phyloP scores from a whole-genome alignment of 2,888 invertebrate species.

The Strigamia crassipes region DNA sequence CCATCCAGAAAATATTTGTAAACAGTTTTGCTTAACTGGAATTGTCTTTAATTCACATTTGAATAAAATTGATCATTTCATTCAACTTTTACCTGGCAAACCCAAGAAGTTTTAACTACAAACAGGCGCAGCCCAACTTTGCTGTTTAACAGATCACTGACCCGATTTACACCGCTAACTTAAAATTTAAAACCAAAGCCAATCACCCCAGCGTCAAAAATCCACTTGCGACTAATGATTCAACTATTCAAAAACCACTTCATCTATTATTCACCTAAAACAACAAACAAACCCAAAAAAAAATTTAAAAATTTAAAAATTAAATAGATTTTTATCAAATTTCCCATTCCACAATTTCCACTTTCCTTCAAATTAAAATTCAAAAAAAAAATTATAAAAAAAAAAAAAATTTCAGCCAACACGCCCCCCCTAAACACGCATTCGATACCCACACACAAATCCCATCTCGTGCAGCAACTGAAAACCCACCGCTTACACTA shows the following conservation, averaged over 20 bases:
- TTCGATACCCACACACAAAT: not conserved
- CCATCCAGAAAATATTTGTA: not conserved
- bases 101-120: not conserved
- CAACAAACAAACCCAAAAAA: too few species aligned
- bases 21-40: not conserved
- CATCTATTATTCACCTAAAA: too few species aligned
- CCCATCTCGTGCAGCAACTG: not conserved
- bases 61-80: constrained; percentile 2
- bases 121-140: not conserved
- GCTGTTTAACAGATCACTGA: not conserved
- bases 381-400: too few species aligned
- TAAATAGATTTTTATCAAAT: too few species aligned
- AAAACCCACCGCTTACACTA: constrained; percentile 2
- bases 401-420: too few species aligned
- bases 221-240: not conserved
- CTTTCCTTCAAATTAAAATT: too few species aligned
- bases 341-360: too few species aligned
- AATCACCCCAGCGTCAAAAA: not conserved
- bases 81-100: constrained; percentile 17
- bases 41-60: not conserved
- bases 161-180: not conserved
- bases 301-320: too few species aligned
- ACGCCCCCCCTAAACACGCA: not conserved
- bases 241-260: not conserved
- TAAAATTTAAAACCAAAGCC: not conserved